Evolutionary conservation across 2,888 invertebrate genomes (phyloP).

Genomic region (Drosophila setosimentum): DNA sequence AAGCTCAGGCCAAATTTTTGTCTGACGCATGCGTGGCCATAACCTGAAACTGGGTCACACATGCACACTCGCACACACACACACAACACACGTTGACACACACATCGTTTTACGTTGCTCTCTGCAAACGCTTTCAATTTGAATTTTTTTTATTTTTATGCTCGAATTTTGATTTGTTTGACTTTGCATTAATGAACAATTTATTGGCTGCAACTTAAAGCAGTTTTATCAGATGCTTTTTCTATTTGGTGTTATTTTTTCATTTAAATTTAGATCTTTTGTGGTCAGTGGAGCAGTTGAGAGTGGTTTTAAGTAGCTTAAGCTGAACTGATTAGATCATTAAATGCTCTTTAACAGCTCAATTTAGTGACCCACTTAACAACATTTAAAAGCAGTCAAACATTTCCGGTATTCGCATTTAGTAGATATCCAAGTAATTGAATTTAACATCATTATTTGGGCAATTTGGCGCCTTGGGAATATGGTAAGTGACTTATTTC

Average conservation of each 20-base stretch:
- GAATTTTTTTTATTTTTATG: slow-evolving; percentile 47
- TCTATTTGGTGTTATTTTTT: not conserved
- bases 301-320: slow-evolving; percentile 12
- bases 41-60: slow-evolving; percentile 65
- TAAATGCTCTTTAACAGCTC: slow-evolving; percentile 23
- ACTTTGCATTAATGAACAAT: slow-evolving; percentile 72
- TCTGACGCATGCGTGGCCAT: slow-evolving; percentile 64
- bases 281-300: slow-evolving; percentile 65
- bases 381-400: slow-evolving; percentile 7
- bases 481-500: not conserved
- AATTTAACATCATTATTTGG: not conserved
- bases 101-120: slow-evolving; percentile 9
- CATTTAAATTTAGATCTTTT: slow-evolving; percentile 19
- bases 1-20: slow-evolving; percentile 23
- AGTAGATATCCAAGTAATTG: slow-evolving; percentile 22
- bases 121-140: slow-evolving; percentile 64
- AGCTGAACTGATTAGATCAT: slow-evolving; percentile 47
- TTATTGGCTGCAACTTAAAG: slow-evolving; percentile 38
- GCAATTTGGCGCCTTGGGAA: not conserved
- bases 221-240: slow-evolving; percentile 40
- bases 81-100: not conserved
- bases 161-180: slow-evolving; percentile 61
- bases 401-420: slow-evolving; percentile 40
- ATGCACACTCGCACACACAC: slow-evolving; percentile 21
- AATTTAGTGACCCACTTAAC: slow-evolving; percentile 13